Percentiles rank a stretch among this genome's conserved stretches.
phyloP scores from a whole-genome alignment of 2,113 vertebrate genomes.

The Gasterosteus aculeatus region DNA sequence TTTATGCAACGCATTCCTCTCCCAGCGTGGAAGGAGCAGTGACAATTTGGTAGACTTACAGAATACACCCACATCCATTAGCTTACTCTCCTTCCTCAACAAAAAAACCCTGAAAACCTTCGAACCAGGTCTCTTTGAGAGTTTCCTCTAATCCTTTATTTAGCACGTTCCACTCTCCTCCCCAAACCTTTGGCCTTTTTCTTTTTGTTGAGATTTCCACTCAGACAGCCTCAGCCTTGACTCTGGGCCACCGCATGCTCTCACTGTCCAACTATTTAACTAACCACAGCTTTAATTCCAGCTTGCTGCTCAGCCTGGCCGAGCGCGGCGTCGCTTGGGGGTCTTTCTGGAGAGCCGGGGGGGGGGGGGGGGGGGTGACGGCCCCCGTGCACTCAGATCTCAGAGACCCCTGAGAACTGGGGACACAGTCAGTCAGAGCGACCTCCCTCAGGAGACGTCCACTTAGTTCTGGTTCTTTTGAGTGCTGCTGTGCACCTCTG shows the following conservation, averaged over 20 bases:
- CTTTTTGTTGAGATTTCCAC: conserved; percentile 68
- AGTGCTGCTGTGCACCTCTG: conserved; percentile 60
- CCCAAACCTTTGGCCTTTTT: conserved; percentile 18
- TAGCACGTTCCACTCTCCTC: conserved; percentile 62
- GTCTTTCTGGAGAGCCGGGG: conserved; percentile 75
- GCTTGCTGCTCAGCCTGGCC: conserved; percentile 64
- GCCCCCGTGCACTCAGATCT: conserved; percentile 57
- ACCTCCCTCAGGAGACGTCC: conserved; percentile 58
- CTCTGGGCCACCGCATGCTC: conserved; percentile 75
- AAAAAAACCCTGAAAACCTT: conserved; percentile 55
- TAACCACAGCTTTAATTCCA: conserved; percentile 81
- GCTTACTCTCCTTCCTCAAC: conserved; percentile 2
- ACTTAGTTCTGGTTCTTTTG: conserved; percentile 62
- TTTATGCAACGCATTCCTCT: conserved; percentile 68
- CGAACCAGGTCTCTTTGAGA: conserved; percentile 62
- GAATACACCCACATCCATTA: conserved; percentile 27
- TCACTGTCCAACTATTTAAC: conserved; percentile 81
- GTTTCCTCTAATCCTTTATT: conserved; percentile 63
- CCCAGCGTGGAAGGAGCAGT: conserved; percentile 37
- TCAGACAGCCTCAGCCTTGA: conserved; percentile 80
- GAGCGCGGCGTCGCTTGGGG: conserved; percentile 70
- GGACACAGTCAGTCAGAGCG: conserved; percentile 62
- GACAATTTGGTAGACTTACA: conserved; percentile 39
- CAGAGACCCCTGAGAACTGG: conserved; percentile 49
- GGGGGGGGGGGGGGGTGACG: conserved; percentile 74